Percentiles rank a stretch among this genome's conserved stretches.
phyloP scores from a whole-genome alignment of 2,888 invertebrate species.

The Lithophane ornitopus region DNA sequence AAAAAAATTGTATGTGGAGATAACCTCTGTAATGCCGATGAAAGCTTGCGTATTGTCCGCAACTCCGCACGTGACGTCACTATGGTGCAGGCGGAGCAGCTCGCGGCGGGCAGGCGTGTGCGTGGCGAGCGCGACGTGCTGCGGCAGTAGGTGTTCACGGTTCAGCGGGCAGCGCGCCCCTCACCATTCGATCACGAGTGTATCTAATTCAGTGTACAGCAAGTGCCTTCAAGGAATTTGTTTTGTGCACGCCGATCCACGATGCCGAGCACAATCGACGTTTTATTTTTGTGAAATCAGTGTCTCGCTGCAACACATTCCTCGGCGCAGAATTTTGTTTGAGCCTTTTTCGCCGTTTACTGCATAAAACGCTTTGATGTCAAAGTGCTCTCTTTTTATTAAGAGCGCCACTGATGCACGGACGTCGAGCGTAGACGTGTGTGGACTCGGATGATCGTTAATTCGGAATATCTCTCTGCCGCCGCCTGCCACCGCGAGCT shows the following conservation, averaged over 20 bases:
- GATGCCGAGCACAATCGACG: conserved; percentile 81
- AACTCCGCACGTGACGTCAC: conserved; percentile 53
- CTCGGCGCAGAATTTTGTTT: conserved; percentile 80
- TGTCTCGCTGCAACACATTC: conserved; percentile 83
- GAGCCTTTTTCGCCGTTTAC: conserved; percentile 77
- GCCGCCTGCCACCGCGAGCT: conserved; percentile 59
- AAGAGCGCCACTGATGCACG: conserved; percentile 52
- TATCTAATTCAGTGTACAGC: conserved; percentile 88
- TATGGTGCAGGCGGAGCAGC: conserved; percentile 30
- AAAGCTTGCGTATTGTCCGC: conserved; percentile 40
- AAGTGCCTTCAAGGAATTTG: conserved; percentile 87
- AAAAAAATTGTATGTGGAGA: conserved; percentile 39
- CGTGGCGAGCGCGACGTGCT: conserved; percentile 61
- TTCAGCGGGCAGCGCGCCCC: conserved; percentile 75
- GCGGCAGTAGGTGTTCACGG: conserved; percentile 74
- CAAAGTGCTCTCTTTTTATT: conserved; percentile 63
- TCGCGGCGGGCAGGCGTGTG: conserved; percentile 48
- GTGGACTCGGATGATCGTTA: conserved; percentile 61
- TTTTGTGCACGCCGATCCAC: conserved; percentile 85
- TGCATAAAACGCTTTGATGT: conserved; percentile 79
- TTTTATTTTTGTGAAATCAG: conserved; percentile 87
- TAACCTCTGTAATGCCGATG: conserved; percentile 52
- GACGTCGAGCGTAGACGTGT: conserved; percentile 54
- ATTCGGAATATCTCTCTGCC: conserved; percentile 58
- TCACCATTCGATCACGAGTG: conserved; percentile 85